Base-by-base conservation (phyloP, 2,888 invertebrate species). In the Drosophila setosimentum region DNA sequence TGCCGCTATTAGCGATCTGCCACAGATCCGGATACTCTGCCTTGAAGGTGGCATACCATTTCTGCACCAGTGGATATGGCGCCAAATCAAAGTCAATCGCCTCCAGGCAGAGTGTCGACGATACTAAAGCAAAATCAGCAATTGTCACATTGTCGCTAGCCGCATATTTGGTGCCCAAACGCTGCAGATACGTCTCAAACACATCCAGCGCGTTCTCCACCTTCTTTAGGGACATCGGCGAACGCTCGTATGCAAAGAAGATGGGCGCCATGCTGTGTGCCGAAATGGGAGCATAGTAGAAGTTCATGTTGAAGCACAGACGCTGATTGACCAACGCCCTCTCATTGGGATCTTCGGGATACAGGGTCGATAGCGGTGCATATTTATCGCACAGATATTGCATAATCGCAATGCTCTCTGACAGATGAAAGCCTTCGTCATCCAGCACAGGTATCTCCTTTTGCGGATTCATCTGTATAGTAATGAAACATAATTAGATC, bases 251-350 rank as follows among this genome's bases (percentile, higher is more conserved):
- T 88, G 95, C 96, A 81, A 96, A 97, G 92, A 96, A 97, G 86
- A 96, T 96, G 27, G 97, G 97, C 1, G 95, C 95, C 95, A 97
- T 94, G 42, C 86, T 89, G 49, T 93, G 91, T 2, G 90, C 91
- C 45, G 91, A 86, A 84, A 97, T 95, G 80, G 95, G 95, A 33
- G 95, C 94, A 92, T 97, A 97, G 91, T 96, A 97, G 57, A 96
- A 96, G 2, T 95, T 95, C 91, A 97, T 94, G 90, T 97, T 96
- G 92, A 97, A 97, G 87, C 96, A 96, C 45, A 97, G 93, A 7
- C 97, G 94, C 81, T 97, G 97, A 92, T 97, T 97, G 5, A 97
- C 95, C 62, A 96, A 92, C 0, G 97, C 97, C 73, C 97, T 94
- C 82, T 94, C 91, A 92, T 95, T 94, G 0, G 95, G 94, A 73